phyloP scores from a whole-genome alignment of 2,113 vertebrate species.

The Hemichromis elongatus region DNA sequence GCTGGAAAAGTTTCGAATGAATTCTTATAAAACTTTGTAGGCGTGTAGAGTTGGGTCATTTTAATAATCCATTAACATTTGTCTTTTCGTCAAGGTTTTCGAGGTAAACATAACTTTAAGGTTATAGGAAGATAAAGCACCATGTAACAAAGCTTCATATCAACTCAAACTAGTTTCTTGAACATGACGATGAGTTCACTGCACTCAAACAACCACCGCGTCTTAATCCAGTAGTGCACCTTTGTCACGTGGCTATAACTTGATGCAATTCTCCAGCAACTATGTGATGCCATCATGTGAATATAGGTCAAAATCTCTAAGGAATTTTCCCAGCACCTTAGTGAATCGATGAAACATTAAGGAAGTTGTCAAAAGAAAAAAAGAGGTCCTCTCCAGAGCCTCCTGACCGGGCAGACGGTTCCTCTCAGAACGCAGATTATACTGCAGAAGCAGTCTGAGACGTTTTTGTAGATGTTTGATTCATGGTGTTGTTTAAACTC shows the following conservation, averaged over 20 bases:
- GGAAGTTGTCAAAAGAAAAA: not conserved
- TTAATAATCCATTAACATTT: not conserved
- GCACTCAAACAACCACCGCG: not conserved
- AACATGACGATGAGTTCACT: not conserved
- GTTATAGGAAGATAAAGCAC: not conserved
- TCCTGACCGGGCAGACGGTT: not conserved
- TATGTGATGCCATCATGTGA: not conserved
- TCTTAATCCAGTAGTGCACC: not conserved
- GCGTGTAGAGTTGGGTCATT: not conserved
- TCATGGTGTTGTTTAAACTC: not conserved
- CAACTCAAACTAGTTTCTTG: not conserved
- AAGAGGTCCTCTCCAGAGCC: not conserved
- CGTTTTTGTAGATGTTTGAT: not conserved
- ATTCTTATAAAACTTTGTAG: not conserved
- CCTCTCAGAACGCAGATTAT: not conserved
- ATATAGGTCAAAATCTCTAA: not conserved
- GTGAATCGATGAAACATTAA: not conserved
- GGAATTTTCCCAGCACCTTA: not conserved
- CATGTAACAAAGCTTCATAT: not conserved
- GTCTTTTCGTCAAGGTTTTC: not conserved
- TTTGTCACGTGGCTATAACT: not conserved
- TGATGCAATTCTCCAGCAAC: not conserved
- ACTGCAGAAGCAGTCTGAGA: not conserved
- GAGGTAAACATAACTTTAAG: not conserved
- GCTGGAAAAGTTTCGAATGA: not conserved